A percentile compares a stretch with the other conserved stretches of the same genome.
These are phyloP conservation scores for Pagrus major DNA, from an alignment of 2,113 vertebrate genomes.

Conservation along the genomic window DNA sequence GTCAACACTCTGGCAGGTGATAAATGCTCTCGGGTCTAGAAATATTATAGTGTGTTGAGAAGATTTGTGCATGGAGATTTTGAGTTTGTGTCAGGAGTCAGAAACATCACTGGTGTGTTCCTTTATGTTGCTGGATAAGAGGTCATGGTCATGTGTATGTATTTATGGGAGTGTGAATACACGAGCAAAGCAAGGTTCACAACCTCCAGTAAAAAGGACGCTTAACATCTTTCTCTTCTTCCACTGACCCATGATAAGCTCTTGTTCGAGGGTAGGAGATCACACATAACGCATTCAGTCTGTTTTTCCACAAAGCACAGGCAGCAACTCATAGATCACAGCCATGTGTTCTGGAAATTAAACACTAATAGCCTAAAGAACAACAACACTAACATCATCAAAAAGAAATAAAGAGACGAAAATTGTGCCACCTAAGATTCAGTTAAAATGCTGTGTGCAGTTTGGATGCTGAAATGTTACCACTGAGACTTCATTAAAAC, in stretches of 20 bases:
- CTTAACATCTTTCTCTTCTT: slow-evolving; percentile 6
- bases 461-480: slow-evolving; percentile 53
- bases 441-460: slow-evolving; percentile 18
- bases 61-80: background rate
- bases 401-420: slow-evolving; percentile 10
- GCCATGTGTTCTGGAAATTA: slow-evolving; percentile 10
- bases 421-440: slow-evolving; percentile 9
- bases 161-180: background rate
- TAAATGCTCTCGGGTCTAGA: slow-evolving; percentile 37
- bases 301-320: background rate
- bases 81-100: background rate
- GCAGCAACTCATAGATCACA: slow-evolving; percentile 10
- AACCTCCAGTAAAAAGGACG: slow-evolving; percentile 14
- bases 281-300: background rate
- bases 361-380: slow-evolving; percentile 3
- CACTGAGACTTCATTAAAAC: slow-evolving; percentile 59
- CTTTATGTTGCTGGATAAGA: background rate
- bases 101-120: background rate
- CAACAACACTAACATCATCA: background rate
- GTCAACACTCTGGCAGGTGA: slow-evolving; percentile 39
- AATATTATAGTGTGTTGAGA: background rate
- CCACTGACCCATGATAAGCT: slow-evolving; percentile 19
- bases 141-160: background rate
- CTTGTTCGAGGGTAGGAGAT: background rate
- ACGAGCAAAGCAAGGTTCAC: slow-evolving; percentile 4